Evolutionary conservation across 53 echinoderm and acorn worm genomes (phyloP).

Genomic region (Zoroaster sp.): DNA sequence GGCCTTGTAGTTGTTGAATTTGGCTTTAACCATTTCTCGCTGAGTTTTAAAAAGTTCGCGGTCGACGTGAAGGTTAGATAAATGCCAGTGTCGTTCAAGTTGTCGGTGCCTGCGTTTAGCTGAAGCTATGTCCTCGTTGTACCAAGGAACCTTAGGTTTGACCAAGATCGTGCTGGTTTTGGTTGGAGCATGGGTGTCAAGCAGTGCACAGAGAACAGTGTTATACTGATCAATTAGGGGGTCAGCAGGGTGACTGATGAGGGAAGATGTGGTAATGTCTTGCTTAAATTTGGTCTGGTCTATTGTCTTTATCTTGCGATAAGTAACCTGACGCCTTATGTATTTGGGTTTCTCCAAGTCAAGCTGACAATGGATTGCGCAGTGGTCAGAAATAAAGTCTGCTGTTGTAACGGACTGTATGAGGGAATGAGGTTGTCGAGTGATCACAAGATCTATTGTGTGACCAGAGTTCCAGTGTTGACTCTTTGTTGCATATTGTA

Average conservation of each 20-base stretch:
- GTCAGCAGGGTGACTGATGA: no score
- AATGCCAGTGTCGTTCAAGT: not conserved
- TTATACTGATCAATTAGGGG: no score
- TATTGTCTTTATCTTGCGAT: not conserved
- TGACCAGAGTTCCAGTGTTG: not conserved
- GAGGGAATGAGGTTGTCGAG: not conserved
- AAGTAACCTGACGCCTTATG: not conserved
- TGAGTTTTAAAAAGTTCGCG: no score
- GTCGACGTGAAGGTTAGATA: no score
- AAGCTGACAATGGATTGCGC: not conserved
- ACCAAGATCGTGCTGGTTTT: not conserved
- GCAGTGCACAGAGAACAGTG: not conserved
- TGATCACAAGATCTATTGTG: not conserved
- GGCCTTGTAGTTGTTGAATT: no score
- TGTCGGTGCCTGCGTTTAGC: not conserved
- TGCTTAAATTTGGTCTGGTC: not conserved
- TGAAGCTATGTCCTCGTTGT: not conserved
- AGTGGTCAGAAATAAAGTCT: no score
- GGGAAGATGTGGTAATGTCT: no score
- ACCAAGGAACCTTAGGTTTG: not conserved
- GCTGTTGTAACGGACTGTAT: not conserved
- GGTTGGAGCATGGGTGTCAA: no score
- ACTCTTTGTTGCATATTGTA: slow-evolving; percentile 9
- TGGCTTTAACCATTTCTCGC: no score
- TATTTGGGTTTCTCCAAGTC: not conserved